Evolutionary conservation across 1,140 invertebrate genomes (phyloP), one percentile per base, ranked within the genome.

Genomic region (Andricus grossulariae): DNA sequence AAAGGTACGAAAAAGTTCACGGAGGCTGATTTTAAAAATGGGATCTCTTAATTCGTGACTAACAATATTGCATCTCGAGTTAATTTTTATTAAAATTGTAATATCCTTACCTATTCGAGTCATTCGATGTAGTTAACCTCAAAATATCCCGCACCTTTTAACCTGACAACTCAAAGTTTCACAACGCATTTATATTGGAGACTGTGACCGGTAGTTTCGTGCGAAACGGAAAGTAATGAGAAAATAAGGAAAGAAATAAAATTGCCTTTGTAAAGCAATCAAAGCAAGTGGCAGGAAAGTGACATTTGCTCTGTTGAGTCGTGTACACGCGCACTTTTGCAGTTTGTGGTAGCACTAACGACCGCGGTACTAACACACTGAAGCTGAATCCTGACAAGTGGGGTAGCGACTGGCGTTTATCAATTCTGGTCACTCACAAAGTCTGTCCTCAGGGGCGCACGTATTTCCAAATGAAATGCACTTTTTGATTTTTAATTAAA

Each of bases 281-380:
- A 82, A 73, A 74, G 55, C 73, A 80, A 84, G 71, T 82, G 55
- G 57, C 45, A 60, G 19, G 75, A 73, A 75, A 70, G 19, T 75
- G 71, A 84, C 80, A 80, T 84, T 82, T 72, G 74, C 73, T 74
- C 50, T 77, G 18, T 45, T 0, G 10, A 45, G 39, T n/a, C n/a
- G n/a, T n/a, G n/a, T 45, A 10, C 39, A 11, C 10, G 39, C 39
- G 10, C 10, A 45, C 39, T 45, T 45, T 11, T 45, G 39, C 10
- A 45, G 8, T 45, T 45, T 45, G 39, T 45, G 2, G 0, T 11
- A 45, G 8, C 10, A 11, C 39, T 45, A 45, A 45, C 39, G 39
- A 45, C 39, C 39, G 7, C 10, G 6, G 39, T 7, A 45, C 39
- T 45, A 45, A 50, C 21, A 11, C 50, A 66, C 32, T 39, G 60